Conservation (phyloP, 2,113 vertebrate species). For the Phodopus roborovskii region DNA sequence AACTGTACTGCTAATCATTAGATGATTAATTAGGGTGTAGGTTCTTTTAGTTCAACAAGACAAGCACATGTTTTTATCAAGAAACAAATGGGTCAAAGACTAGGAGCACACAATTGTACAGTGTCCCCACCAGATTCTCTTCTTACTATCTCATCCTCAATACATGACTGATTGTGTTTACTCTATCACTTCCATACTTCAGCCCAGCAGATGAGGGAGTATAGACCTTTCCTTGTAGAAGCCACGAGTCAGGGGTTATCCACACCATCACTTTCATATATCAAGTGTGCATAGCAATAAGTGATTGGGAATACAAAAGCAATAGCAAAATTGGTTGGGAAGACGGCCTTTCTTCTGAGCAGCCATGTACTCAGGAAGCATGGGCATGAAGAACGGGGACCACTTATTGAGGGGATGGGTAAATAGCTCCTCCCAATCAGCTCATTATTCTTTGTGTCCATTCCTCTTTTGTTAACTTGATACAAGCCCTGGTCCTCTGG, state of each 20-base stretch:
- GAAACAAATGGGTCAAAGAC: neutral
- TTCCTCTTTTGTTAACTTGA: neutral
- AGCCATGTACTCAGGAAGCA: neutral
- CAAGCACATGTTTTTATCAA: neutral
- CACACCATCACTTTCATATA: neutral
- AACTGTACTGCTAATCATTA: neutral
- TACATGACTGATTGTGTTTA: neutral
- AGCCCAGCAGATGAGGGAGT: neutral
- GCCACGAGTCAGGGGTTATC: neutral
- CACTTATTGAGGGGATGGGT: neutral
- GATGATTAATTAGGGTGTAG: neutral
- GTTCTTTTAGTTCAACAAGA: constrained; percentile 7
- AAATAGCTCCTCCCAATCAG: neutral
- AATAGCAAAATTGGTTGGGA: neutral
- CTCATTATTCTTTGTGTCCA: neutral
- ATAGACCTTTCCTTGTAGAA: neutral
- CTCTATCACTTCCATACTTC: neutral
- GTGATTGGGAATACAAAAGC: neutral
- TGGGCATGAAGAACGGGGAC: neutral
- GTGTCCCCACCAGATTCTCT: neutral
- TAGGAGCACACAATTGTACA: neutral
- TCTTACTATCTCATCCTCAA: neutral
- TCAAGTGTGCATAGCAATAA: neutral
- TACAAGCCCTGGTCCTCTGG: neutral
- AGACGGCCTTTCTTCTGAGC: neutral